Evolutionary conservation across 2,113 vertebrate species (phyloP), one percentile per base, ranked within the genome.

Genomic region (Tringa solitaria): DNA sequence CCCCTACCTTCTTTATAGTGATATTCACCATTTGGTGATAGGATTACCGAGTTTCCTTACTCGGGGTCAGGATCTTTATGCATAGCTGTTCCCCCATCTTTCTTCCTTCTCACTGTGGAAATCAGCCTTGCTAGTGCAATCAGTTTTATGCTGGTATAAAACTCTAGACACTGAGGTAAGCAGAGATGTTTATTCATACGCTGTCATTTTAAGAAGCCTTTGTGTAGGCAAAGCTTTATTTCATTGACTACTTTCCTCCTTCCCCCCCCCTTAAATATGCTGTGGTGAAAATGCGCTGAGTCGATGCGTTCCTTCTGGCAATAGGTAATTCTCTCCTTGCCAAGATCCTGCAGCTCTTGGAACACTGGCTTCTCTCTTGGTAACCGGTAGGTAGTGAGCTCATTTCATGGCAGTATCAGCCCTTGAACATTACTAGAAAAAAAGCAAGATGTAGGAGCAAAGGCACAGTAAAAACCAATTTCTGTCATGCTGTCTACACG

Each of bases 91-190:
- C 24, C 68, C 28, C 51, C 14, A 32, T 68, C 73, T 77, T 45
- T 88, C 90, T 89, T 94, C 84, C 74, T 90, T 93, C 81, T 91
- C 54, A 23, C 23, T 69, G 17, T 64, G 46, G 63, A 91, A 94
- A 54, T 81, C 72, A 84, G 28, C 27, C 53, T 90, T 75, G 50
- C 61, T 87, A 41, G 45, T 53, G 48, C 22, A 63, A 1, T 70
- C 57, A 35, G 27, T 50, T 90, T 70, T 84, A 43, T 23, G 24
- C 43, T 80, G 51, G 30, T 81, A 20, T 67, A 81, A 92, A 85
- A 54, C 39, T 73, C 53, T 35, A 24, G 30, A 37, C 51, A 4
- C 14, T 32, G 81, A 39, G 39, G 56, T 68, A 43, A 91, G 63
- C 77, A 41, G 84, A 89, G 53, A 37, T 53, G 46, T 53, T 87